Evolutionary conservation across 2,888 invertebrate species (phyloP).

Genomic region (Nomada ruficornis): DNA sequence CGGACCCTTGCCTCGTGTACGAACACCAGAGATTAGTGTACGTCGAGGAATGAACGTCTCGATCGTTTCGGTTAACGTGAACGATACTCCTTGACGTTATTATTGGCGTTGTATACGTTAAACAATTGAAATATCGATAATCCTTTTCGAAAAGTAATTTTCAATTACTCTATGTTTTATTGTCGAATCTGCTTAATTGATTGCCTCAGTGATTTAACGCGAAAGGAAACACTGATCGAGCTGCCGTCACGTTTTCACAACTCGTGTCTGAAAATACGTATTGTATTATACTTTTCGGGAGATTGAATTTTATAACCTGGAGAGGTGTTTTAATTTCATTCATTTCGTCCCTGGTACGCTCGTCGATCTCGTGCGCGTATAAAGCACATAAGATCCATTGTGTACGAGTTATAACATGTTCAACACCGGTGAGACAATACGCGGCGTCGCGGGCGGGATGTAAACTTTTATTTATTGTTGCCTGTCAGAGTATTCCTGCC

Average conservation of each 20-base stretch:
- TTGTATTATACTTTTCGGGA: not conserved
- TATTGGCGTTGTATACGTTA: too few species aligned
- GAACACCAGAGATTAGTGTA: conserved; percentile 24
- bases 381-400: conserved; percentile 16
- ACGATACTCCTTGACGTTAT: not conserved
- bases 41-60: conserved; percentile 20
- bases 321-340: conserved; percentile 25
- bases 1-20: not conserved
- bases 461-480: conserved; percentile 49
- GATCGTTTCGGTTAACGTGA: conserved; percentile 17
- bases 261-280: not conserved
- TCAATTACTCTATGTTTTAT: not conserved
- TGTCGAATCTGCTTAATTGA: not conserved
- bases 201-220: not conserved
- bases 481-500: not conserved
- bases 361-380: conserved; percentile 5
- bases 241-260: not conserved
- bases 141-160: not conserved
- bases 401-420: conserved; percentile 17
- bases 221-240: not conserved
- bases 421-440: conserved; percentile 21
- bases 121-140: too few species aligned
- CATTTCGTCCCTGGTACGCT: not conserved
- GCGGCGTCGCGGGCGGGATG: not conserved
- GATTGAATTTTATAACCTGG: conserved; percentile 11